These are phyloP conservation scores for Pristionchus japonicus DNA, from an alignment of 2,888 invertebrate species.

Conservation along the genomic window DNA sequence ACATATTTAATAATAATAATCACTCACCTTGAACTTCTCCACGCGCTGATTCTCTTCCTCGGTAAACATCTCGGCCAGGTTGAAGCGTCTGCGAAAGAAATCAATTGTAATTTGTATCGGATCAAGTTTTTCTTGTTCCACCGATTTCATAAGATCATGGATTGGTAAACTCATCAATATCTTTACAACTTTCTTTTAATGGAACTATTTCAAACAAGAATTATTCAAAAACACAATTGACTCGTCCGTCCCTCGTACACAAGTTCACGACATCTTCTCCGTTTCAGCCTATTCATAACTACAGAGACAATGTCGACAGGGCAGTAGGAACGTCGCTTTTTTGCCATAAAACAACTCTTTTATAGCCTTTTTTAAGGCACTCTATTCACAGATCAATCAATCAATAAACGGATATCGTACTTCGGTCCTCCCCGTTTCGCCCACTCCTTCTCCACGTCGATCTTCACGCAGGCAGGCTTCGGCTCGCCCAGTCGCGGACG, in stretches of 20 bases:
- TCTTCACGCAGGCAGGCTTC: background rate
- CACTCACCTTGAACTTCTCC: constrained; percentile 25
- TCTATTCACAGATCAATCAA: too few species aligned
- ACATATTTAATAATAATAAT: background rate
- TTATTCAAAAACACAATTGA: too few species aligned
- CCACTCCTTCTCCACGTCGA: constrained; percentile 23
- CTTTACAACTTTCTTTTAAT: too few species aligned
- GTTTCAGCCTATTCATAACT: background rate
- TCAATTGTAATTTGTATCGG: background rate
- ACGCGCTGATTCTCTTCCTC: constrained; percentile 23
- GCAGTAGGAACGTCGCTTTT: background rate
- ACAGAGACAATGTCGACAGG: background rate
- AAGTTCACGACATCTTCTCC: too few species aligned
- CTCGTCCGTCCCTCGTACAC: too few species aligned
- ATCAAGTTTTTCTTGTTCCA: background rate
- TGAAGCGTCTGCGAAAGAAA: constrained; percentile 26
- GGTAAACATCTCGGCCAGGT: constrained; percentile 11
- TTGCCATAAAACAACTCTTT: too few species aligned
- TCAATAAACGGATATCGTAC: background rate
- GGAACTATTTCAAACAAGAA: too few species aligned
- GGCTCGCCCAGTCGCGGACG: background rate
- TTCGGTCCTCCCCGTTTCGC: background rate
- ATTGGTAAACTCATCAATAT: too few species aligned
- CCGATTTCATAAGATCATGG: background rate
- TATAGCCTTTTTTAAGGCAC: too few species aligned